Conservation (phyloP, 92 coral and sea anemone species). For the Phymanthus crucifer region DNA sequence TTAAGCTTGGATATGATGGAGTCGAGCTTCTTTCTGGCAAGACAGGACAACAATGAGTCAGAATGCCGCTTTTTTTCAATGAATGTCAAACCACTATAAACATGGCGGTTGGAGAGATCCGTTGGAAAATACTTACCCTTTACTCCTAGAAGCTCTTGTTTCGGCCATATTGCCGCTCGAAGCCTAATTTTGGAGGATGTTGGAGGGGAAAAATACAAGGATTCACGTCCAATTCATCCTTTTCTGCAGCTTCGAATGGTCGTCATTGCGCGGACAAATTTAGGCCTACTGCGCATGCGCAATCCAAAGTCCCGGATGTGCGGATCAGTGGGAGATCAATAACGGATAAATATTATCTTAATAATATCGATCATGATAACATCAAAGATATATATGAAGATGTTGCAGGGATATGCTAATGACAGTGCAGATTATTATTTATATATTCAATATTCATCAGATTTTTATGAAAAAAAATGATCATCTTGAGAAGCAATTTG, state of each 20-base stretch:
- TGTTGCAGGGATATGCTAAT: constrained; percentile 1
- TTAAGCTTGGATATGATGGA: constrained; percentile 74
- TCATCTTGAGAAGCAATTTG: neutral
- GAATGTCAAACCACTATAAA: constrained; percentile 27
- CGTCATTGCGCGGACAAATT: constrained; percentile 35
- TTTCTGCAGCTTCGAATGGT: constrained; percentile 15
- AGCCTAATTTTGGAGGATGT: constrained; percentile 2
- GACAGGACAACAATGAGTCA: constrained; percentile 14
- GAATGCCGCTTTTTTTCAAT: neutral
- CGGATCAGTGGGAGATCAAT: constrained; percentile 31
- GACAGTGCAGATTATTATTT: neutral
- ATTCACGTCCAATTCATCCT: constrained; percentile 30
- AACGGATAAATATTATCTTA: constrained; percentile 34
- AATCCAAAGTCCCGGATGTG: constrained; percentile 47
- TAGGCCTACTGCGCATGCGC: constrained; percentile 42
- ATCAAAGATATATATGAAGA: neutral
- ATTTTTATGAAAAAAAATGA: constrained; percentile 28
- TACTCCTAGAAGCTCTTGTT: constrained; percentile 30
- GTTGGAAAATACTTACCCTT: constrained; percentile 52
- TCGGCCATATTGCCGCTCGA: constrained; percentile 26
- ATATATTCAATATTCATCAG: constrained; percentile 20
- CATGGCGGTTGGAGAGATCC: constrained; percentile 14
- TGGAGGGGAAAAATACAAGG: neutral
- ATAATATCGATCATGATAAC: constrained; percentile 21
- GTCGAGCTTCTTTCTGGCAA: constrained; percentile 71